Conservation (phyloP, 2,797 vertebrate genomes). For the Scarus forsteni region DNA sequence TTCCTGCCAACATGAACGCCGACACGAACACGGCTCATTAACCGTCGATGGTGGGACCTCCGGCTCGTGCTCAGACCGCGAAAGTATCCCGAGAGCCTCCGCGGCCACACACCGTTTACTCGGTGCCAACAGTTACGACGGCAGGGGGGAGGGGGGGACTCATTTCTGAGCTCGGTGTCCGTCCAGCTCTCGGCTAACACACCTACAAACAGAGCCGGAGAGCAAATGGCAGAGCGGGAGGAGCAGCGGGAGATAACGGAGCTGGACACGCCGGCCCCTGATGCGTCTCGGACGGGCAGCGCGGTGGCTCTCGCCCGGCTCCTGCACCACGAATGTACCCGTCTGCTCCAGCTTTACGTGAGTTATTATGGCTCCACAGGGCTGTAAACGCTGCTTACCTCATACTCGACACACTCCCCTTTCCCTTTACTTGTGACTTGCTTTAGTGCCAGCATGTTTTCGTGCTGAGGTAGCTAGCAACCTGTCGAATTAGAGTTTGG, state of each 20-base stretch:
- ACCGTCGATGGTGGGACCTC: not conserved
- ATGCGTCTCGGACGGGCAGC: conserved; percentile 56
- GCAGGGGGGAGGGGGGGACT: not conserved
- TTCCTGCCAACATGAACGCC: conserved; percentile 49
- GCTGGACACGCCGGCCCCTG: conserved; percentile 51
- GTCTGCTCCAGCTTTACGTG: conserved; percentile 82
- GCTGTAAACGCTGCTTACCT: not conserved
- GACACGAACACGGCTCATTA: conserved; percentile 35
- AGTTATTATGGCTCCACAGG: conserved; percentile 55
- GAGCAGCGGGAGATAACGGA: conserved; percentile 49
- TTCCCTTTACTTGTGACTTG: conserved; percentile 24
- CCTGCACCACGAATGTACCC: conserved; percentile 75
- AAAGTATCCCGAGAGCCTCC: not conserved
- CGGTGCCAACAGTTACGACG: conserved; percentile 1
- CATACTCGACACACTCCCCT: not conserved
- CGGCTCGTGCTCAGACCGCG: not conserved
- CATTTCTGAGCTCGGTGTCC: conserved; percentile 17
- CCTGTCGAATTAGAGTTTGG: conserved; percentile 39
- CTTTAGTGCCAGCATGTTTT: conserved; percentile 8
- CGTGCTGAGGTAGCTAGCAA: conserved; percentile 44
- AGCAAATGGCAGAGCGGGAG: conserved; percentile 74
- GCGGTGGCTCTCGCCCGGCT: conserved; percentile 80
- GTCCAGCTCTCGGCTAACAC: conserved; percentile 46
- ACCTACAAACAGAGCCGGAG: conserved; percentile 42
- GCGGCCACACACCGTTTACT: not conserved